Base-by-base conservation (phyloP, 2,797 vertebrate species). In the Cichlasoma orientale region DNA sequence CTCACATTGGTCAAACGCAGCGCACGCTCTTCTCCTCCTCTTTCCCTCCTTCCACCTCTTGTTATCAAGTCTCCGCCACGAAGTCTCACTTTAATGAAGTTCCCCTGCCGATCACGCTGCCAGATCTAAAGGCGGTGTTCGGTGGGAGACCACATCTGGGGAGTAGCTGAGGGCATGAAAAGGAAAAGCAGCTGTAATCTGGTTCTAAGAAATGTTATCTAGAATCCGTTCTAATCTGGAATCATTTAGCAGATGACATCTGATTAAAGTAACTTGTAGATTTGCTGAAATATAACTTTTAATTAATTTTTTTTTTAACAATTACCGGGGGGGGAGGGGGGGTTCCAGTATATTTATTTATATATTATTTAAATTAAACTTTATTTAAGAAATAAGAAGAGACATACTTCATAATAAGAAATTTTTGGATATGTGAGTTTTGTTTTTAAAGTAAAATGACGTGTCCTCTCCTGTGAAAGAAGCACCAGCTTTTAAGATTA, bases 21-120 rank as follows among this genome's bases (percentile, higher is more conserved):
- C 21, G 4, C 66, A 11, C 0, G 63, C 83, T 90, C 83, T 91
- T 88, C 77, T 78, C 82, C 73, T 57, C 14, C 82, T 91, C 80
- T 88, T 86, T 73, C 74, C 83, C 74, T 69, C 41, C 50, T 19
- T 56, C 56, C 55, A 29, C 76, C 75, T 83, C 81, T n/a, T 71
- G 68, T 87, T 90, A 90, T 93, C 93, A 81, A 9, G 82, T 56
- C 77, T 82, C 85, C 41, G 74, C 80, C 89, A 84, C 57, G 82
- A 89, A 85, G 86, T 91, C 88, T 83, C 29, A 11, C 79, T 80
- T 75, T 90, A 92, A 92, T 90, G 85, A 92, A 91, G 92, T 92
- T 89, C 87, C 83, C 90, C 54, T 7, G 2, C 33, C 82, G 88
- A 90, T 91, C 88, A 70, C 72, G 47, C 57, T 70, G 83, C 79